Evolutionary conservation across 2,113 vertebrate genomes (phyloP), one percentile per base, ranked within the genome.

Genomic region (Sinocyclocheilus anshuiensis): DNA sequence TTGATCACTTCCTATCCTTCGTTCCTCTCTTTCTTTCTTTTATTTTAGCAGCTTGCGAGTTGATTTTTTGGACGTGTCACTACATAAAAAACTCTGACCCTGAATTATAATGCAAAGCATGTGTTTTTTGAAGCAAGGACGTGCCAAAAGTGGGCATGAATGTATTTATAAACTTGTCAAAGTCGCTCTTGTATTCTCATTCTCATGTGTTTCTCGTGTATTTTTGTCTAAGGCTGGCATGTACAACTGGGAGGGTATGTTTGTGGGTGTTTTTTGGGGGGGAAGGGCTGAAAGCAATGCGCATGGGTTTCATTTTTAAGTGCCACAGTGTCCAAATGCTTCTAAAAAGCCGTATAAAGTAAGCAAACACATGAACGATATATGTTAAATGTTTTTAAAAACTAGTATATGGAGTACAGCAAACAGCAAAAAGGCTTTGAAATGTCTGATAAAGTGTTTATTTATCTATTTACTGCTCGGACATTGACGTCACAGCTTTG

Each of bases 101-200:
- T 71, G 39, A 83, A 69, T 26, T 39, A 53, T 74, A 84, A 57
- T 65, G 77, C 20, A 72, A 61, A 83, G n/a, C 39, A 26, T 67
- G n/a, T 26, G 39, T 81, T 16, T 81, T 65, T 48, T 45, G 9
- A 65, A 65, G 8, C 39, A 81, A 81, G 79, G 42, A 39, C n/a
- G 3, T 39, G 29, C 3, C 20, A 59, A 20, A 36, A 57, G 53
- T 36, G 16, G 48, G 42, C 50, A 83, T 77, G 8, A 36, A 76
- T 83, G 13, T 36, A 63, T 81, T 85, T 88, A 81, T 69, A 87
- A 81, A 86, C 63, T 69, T 33, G 63, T 18, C 9, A 12, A 42
- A 55, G 16, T 69, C 10, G 33, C 74, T 74, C 3, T 72, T 71
- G 42, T 42, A 42, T 45, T 33, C 26, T 72, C 61, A 78, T 69